A percentile compares a stretch with the other conserved stretches of the same genome.
These are phyloP conservation scores for Drosophila ercepeae DNA, from an alignment of 1,140 invertebrate species.

Conservation along the genomic window DNA sequence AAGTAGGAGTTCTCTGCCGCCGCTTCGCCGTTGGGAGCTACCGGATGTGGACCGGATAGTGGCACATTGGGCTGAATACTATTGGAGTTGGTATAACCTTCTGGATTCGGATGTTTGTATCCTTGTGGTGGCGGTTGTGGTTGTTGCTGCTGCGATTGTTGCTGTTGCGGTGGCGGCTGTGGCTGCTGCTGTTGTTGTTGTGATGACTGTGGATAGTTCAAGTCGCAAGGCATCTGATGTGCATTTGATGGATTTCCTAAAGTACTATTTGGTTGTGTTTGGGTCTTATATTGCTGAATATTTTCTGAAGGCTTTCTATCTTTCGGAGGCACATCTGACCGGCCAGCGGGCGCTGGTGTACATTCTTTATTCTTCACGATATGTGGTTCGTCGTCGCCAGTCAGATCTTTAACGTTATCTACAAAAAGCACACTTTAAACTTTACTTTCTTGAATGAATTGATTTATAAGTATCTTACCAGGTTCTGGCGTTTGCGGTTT, in stretches of 20 bases:
- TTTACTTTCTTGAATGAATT: not conserved
- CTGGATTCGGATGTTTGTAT: slow-evolving; percentile 63
- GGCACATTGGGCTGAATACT: slow-evolving; percentile 59
- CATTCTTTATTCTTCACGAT: slow-evolving; percentile 28
- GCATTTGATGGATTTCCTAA: slow-evolving; percentile 21
- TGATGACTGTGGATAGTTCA: slow-evolving; percentile 49
- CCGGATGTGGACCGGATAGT: slow-evolving; percentile 40
- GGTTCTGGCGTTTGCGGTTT: slow-evolving; percentile 59
- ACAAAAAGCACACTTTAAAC: not conserved
- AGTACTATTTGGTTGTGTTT: slow-evolving; percentile 46
- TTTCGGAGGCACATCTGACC: slow-evolving; percentile 16
- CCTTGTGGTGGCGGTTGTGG: slow-evolving; percentile 16
- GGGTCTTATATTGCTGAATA: slow-evolving; percentile 44
- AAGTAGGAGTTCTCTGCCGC: slow-evolving; percentile 61
- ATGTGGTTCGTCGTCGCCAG: slow-evolving; percentile 24
- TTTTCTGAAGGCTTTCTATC: slow-evolving; percentile 27
- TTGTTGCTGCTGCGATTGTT: slow-evolving; percentile 16
- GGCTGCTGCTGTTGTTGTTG: slow-evolving; percentile 11
- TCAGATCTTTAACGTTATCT: slow-evolving; percentile 46
- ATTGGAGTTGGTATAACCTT: slow-evolving; percentile 56
- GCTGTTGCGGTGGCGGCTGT: slow-evolving; percentile 15
- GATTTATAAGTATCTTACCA: slow-evolving; percentile 26
- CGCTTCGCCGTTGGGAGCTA: slow-evolving; percentile 27
- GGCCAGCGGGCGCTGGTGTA: slow-evolving; percentile 7
- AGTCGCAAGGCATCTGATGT: slow-evolving; percentile 52